Percentiles rank a stretch among this genome's conserved stretches.
These are phyloP conservation scores for Ethmia dodecea DNA, from an alignment of 2,888 invertebrate species.

Conservation along the genomic window DNA sequence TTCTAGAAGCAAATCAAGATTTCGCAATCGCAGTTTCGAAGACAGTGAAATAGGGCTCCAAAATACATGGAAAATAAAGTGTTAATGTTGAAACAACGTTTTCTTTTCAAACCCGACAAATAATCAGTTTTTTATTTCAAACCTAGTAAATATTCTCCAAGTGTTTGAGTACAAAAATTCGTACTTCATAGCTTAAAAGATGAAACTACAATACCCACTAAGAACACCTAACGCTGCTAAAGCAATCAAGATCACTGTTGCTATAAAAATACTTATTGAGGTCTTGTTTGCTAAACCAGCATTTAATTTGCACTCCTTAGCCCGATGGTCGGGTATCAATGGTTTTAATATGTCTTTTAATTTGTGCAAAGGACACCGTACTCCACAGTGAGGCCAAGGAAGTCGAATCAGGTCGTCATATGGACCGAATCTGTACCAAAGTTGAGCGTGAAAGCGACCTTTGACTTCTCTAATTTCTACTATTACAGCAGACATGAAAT, in stretches of 20 bases:
- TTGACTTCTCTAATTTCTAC: slow-evolving; percentile 9
- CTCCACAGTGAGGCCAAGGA: slow-evolving; percentile 8
- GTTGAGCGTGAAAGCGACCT: slow-evolving; percentile 7
- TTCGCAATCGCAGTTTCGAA: no score
- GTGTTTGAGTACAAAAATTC: no score
- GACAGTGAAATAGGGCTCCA: slow-evolving; percentile 8
- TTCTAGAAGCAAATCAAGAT: no score
- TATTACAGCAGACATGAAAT: slow-evolving; percentile 11
- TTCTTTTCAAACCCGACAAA: slow-evolving; percentile 1
- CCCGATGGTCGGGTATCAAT: slow-evolving; percentile 14
- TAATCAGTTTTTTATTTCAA: no score
- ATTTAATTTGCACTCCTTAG: slow-evolving; percentile 13
- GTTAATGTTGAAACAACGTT: slow-evolving; percentile 10
- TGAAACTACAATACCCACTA: no score
- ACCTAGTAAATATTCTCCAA: no score
- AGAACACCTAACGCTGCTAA: no score
- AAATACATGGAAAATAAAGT: slow-evolving; percentile 5
- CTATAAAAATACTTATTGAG: no score
- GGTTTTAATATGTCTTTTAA: slow-evolving; percentile 6
- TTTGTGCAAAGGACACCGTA: slow-evolving; percentile 9
- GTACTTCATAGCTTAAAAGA: no score
- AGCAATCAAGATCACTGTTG: no score
- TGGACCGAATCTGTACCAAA: slow-evolving; percentile 13
- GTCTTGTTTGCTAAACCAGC: no score
- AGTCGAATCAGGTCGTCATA: slow-evolving; percentile 4